A percentile compares a stretch with the other conserved stretches of the same genome.
Conservation (phyloP, 2,888 invertebrate genomes). For the Lycaena phlaeas region DNA sequence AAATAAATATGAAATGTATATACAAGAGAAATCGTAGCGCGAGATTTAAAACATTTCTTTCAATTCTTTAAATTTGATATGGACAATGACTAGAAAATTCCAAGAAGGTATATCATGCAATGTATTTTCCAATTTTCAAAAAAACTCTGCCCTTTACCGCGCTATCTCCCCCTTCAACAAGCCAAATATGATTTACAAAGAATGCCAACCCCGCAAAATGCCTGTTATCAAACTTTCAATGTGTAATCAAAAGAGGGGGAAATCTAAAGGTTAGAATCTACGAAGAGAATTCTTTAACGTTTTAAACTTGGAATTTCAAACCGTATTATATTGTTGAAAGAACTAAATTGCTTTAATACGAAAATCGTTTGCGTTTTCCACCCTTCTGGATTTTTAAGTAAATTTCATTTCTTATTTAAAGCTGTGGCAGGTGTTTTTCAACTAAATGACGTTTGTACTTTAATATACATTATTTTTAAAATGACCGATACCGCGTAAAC, state of each 20-base stretch:
- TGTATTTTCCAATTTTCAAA: no score
- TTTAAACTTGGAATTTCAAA: slow-evolving; percentile 5
- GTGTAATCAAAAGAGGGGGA: slow-evolving; percentile 20
- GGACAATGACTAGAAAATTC: no score
- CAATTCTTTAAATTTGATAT: no score
- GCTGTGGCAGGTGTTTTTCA: background rate
- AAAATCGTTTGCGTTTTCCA: background rate
- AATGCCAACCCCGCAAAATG: slow-evolving; percentile 15
- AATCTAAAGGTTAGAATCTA: slow-evolving; percentile 18
- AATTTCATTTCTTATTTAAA: slow-evolving; percentile 16
- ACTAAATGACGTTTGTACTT: background rate
- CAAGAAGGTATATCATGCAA: no score
- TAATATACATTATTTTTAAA: no score
- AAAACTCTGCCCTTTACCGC: background rate
- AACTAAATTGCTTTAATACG: background rate
- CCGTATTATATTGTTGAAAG: background rate
- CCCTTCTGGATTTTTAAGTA: slow-evolving; percentile 14
- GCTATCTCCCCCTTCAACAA: slow-evolving; percentile 13
- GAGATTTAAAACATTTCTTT: no score
- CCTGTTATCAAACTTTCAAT: slow-evolving; percentile 18
- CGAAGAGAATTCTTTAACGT: background rate
- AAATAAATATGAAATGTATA: no score
- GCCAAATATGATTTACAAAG: slow-evolving; percentile 15
- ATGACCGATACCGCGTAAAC: no score
- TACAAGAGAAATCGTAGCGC: no score